Percentiles rank a stretch among this genome's conserved stretches.
Evolutionary conservation across 1,140 invertebrate species (phyloP).

Genomic region (Xylocopa sonorina): DNA sequence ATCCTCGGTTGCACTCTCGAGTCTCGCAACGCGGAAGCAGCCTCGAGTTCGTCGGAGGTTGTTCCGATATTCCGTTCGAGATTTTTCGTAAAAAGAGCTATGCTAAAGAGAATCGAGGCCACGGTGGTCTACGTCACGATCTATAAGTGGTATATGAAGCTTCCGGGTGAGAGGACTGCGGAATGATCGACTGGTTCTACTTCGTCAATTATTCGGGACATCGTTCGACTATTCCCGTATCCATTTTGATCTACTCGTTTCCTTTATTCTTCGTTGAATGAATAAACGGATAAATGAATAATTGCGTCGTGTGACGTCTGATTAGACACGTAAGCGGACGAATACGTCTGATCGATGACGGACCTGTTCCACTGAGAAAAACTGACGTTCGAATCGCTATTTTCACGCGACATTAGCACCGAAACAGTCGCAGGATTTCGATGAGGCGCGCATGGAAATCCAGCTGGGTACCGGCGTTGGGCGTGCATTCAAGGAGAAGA

Average conservation of each 20-base stretch:
- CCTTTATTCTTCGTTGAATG: no score
- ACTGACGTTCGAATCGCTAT: neutral
- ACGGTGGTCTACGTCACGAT: no score
- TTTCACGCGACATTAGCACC: conserved; percentile 1
- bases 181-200: neutral
- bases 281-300: no score
- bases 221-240: neutral
- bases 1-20: neutral
- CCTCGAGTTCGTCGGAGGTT: neutral
- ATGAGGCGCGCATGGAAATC: conserved; percentile 9
- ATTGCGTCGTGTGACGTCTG: no score
- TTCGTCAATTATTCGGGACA: neutral
- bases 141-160: neutral
- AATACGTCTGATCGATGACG: neutral
- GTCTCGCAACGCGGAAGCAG: neutral
- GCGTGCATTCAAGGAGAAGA: conserved; percentile 35
- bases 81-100: neutral
- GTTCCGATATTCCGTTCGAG: neutral
- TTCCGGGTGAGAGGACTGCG: no score
- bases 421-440: neutral
- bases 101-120: neutral
- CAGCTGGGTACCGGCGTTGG: neutral
- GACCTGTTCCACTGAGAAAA: neutral
- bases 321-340: no score
- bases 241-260: no score